Conservation (phyloP, 2,797 vertebrate species). For the Choloepus didactylus region DNA sequence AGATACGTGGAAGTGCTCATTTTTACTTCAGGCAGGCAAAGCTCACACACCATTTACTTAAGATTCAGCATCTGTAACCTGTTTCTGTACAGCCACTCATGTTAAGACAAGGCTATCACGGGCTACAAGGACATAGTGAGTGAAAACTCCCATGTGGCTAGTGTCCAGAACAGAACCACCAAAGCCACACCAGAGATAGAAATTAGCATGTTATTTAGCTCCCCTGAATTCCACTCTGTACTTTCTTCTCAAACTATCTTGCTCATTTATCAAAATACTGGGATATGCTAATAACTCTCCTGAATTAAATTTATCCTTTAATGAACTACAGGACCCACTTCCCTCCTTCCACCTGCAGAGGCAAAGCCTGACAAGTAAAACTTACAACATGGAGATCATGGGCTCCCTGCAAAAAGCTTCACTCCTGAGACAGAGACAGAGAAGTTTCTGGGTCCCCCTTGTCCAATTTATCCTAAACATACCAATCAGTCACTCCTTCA, state of each 20-base stretch:
- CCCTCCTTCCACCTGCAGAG: neutral
- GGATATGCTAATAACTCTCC: conserved; percentile 5
- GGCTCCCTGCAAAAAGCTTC: neutral
- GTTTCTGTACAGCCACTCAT: conserved; percentile 4
- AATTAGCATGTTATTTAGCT: neutral
- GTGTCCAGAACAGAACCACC: neutral
- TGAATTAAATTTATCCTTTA: neutral
- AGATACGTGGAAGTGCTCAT: neutral
- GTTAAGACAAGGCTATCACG: neutral
- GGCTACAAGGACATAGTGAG: neutral
- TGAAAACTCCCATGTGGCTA: neutral
- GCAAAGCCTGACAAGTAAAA: neutral
- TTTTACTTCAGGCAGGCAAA: neutral
- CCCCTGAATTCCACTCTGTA: neutral
- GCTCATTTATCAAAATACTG: neutral
- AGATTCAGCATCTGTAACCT: neutral
- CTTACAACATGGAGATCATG: neutral
- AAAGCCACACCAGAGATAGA: neutral
- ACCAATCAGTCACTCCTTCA: neutral
- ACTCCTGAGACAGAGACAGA: neutral
- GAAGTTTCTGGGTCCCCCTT: neutral
- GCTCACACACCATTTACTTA: neutral
- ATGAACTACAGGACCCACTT: neutral
- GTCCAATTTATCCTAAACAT: neutral
- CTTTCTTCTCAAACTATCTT: conserved; percentile 17